Conservation (phyloP, 2,113 vertebrate species). For the Semicossyphus pulcher region DNA sequence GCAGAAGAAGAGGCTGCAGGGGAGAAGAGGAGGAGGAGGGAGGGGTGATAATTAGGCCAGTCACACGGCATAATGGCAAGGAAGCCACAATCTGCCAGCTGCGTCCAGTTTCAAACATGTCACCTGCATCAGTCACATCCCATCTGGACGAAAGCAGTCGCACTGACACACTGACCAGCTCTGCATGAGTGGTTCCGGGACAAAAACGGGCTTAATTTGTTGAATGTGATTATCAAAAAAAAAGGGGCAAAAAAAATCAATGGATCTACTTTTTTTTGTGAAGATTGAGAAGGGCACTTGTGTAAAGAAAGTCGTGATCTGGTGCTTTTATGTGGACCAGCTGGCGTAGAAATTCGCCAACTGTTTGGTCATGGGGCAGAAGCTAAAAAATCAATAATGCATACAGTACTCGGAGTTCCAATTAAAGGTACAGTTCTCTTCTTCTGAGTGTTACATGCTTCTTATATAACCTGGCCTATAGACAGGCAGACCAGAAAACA, state of each 20-base stretch:
- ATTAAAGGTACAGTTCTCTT: constrained; percentile 12
- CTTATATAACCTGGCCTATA: no score
- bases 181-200: constrained; percentile 35
- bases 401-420: neutral
- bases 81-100: constrained; percentile 76
- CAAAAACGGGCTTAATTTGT: constrained; percentile 43
- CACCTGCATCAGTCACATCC: constrained; percentile 71
- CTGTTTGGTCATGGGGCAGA: constrained; percentile 5
- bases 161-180: constrained; percentile 53
- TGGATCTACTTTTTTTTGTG: constrained; percentile 31
- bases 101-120: constrained; percentile 68
- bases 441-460: neutral
- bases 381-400: constrained; percentile 32
- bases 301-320: neutral
- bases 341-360: constrained; percentile 17
- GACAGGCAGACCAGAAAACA: neutral
- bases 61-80: constrained; percentile 74
- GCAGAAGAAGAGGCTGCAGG: constrained; percentile 59
- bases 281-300: neutral
- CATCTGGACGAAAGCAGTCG: constrained; percentile 59
- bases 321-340: constrained; percentile 15
- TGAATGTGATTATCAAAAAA: constrained; percentile 54
- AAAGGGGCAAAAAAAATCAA: constrained; percentile 40
- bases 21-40: neutral
- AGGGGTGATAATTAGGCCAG: constrained; percentile 79